These are phyloP conservation scores for Lithobates pipiens DNA, from an alignment of 2,797 vertebrate species.

Conservation along the genomic window DNA sequence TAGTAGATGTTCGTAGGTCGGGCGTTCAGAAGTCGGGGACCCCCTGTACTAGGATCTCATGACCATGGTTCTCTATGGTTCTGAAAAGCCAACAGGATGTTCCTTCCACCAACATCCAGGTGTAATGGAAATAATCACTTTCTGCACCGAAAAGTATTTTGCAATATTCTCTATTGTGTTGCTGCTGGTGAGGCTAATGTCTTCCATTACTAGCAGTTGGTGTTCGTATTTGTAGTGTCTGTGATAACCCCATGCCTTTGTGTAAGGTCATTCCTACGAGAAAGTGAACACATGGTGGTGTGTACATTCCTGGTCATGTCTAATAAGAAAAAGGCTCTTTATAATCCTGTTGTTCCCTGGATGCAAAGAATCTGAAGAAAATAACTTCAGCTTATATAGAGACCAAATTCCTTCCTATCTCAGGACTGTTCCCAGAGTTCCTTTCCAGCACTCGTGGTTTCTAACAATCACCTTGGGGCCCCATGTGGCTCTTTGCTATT, in stretches of 20 bases:
- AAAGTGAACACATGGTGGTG: neutral
- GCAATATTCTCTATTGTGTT: too few relatives aligned
- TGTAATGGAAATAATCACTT: too few relatives aligned
- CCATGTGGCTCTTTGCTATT: too few relatives aligned
- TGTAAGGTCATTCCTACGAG: slow-evolving; percentile 10
- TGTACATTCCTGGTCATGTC: neutral
- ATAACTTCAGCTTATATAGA: slow-evolving; percentile 12
- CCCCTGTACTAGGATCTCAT: too few relatives aligned
- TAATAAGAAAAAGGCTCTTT: neutral
- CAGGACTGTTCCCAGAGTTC: neutral
- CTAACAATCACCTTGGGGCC: too few relatives aligned
- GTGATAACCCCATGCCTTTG: neutral
- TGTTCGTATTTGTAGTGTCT: neutral
- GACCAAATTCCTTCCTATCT: slow-evolving; percentile 22
- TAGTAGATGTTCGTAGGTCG: too few relatives aligned
- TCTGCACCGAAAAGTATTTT: too few relatives aligned
- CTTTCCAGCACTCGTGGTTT: too few relatives aligned
- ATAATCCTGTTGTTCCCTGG: slow-evolving; percentile 4
- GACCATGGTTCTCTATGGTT: too few relatives aligned
- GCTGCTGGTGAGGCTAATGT: neutral
- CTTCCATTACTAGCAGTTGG: neutral
- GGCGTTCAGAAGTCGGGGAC: too few relatives aligned
- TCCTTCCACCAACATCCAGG: too few relatives aligned
- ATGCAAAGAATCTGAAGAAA: neutral
- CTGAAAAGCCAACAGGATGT: too few relatives aligned